Percentiles rank a stretch among this genome's conserved stretches.
phyloP scores from a whole-genome alignment of 2,888 invertebrate species.

The Brachycybe producta region DNA sequence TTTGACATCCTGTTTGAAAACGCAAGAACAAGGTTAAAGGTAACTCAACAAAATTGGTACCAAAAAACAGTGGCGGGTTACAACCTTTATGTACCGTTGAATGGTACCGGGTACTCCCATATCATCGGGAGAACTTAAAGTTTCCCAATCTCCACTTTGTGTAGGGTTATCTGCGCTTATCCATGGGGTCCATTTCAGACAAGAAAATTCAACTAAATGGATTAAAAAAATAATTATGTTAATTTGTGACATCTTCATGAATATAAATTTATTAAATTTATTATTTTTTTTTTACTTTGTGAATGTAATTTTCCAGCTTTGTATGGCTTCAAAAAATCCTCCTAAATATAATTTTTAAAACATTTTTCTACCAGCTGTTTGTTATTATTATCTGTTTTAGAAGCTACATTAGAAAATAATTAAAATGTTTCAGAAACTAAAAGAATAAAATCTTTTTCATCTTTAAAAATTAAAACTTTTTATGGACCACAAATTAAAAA shows the following conservation, averaged over 20 bases:
- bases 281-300: neutral
- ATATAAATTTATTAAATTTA: neutral
- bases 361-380: too few relatives aligned
- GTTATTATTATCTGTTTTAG: too few relatives aligned
- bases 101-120: conserved; percentile 12
- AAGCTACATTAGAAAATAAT: too few relatives aligned
- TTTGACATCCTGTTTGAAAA: neutral
- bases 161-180: conserved; percentile 8
- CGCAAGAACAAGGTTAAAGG: neutral
- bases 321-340: conserved; percentile 3
- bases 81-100: neutral
- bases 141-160: conserved; percentile 6
- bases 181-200: conserved; percentile 13
- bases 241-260: too few relatives aligned
- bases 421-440: too few relatives aligned
- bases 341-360: neutral
- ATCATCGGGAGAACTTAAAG: conserved; percentile 9
- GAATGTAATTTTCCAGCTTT: neutral
- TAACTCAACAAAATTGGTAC: neutral
- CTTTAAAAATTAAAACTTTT: too few relatives aligned
- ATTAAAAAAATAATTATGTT: neutral
- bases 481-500: too few relatives aligned
- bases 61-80: neutral
- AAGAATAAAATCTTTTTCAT: too few relatives aligned
- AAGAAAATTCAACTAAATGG: neutral